Evolutionary conservation across 2,113 vertebrate species (phyloP).

Genomic region (Thunnus maccoyii): DNA sequence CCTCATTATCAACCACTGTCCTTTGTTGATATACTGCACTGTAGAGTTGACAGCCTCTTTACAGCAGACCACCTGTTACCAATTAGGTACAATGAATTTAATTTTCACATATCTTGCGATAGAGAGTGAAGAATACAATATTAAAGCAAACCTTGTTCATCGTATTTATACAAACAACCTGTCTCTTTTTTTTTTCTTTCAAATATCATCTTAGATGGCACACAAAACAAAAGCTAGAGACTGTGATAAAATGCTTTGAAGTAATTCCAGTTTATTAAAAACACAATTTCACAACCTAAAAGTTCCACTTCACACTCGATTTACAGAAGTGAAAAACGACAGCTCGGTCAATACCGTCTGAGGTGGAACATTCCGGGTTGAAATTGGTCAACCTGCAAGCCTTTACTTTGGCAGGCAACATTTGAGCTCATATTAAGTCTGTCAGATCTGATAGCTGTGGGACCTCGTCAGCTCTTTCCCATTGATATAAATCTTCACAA

Average conservation of each 20-base stretch:
- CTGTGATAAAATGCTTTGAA: constrained; percentile 49
- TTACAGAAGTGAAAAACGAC: constrained; percentile 38
- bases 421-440: constrained; percentile 82
- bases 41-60: neutral
- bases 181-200: constrained; percentile 1
- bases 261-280: constrained; percentile 64
- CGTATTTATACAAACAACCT: constrained; percentile 45
- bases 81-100: constrained; percentile 17
- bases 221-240: constrained; percentile 55
- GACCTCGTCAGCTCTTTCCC: constrained; percentile 84
- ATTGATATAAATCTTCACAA: constrained; percentile 87
- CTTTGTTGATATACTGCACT: neutral
- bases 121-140: constrained; percentile 19
- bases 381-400: constrained; percentile 75
- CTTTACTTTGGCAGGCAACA: constrained; percentile 75
- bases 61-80: constrained; percentile 6
- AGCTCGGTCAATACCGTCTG: constrained; percentile 60
- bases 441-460: constrained; percentile 84
- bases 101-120: constrained; percentile 5
- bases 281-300: constrained; percentile 64
- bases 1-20: neutral
- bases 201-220: constrained; percentile 28
- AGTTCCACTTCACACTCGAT: constrained; percentile 73
- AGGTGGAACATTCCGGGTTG: constrained; percentile 64
- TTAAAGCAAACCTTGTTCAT: constrained; percentile 30